A percentile compares a stretch with the other conserved stretches of the same genome.
Evolutionary conservation across 1,140 invertebrate species (phyloP).

Genomic region (Rhopalosiphum maidis): DNA sequence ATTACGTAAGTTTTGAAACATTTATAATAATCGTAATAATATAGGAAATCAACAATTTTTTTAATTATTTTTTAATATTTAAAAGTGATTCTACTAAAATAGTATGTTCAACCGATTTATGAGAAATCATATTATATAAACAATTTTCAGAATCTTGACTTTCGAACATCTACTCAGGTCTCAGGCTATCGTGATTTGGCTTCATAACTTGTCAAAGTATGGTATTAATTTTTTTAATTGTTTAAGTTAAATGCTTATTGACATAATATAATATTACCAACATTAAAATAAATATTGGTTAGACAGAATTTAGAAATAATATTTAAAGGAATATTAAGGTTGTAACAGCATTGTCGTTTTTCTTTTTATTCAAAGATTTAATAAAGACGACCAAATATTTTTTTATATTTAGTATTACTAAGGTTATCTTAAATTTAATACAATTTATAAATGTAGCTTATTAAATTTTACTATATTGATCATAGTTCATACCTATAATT

Average conservation of each 20-base stretch:
- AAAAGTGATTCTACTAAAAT: background rate
- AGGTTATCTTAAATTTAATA: background rate
- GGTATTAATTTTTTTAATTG: too few relatives aligned
- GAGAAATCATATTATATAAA: too few relatives aligned
- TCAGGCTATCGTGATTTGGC: background rate
- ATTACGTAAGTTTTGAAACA: slow-evolving; percentile 34
- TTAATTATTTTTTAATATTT: background rate
- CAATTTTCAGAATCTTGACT: background rate
- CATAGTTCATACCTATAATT: background rate
- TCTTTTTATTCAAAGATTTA: background rate
- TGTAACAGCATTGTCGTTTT: background rate
- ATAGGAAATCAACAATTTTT: background rate
- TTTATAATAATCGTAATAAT: background rate
- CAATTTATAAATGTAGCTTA: background rate
- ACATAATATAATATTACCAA: background rate
- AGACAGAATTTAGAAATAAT: background rate
- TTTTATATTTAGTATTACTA: background rate
- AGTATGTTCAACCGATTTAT: background rate
- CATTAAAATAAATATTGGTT: background rate
- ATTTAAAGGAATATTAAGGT: background rate
- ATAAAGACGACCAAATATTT: background rate
- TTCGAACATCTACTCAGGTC: background rate
- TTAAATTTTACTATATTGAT: background rate
- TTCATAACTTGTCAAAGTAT: background rate
- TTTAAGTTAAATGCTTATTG: background rate